phyloP scores from a whole-genome alignment of 2,797 vertebrate species.

The Lithobates pipiens region DNA sequence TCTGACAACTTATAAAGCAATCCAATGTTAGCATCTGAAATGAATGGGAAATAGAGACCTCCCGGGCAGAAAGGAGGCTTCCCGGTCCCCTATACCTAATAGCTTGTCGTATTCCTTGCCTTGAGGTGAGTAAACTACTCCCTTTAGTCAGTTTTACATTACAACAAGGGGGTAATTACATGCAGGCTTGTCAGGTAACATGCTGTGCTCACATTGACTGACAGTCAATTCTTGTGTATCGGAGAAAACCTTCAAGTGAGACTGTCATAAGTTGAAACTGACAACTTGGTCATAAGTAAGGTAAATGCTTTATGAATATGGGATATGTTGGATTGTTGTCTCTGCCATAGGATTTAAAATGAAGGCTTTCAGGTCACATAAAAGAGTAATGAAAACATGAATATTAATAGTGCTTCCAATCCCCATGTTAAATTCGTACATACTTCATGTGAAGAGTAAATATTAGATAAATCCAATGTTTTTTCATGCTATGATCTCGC shows the following conservation, averaged over 20 bases:
- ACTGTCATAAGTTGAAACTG: conserved; percentile 13
- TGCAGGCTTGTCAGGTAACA: conserved; percentile 32
- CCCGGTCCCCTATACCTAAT: conserved; percentile 18
- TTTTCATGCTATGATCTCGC: not conserved
- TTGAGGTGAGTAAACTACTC: conserved; percentile 24
- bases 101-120: conserved; percentile 25
- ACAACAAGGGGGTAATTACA: conserved; percentile 48
- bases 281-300: not conserved
- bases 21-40: not conserved
- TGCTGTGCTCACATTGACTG: conserved; percentile 33
- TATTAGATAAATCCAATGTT: not conserved
- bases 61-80: conserved; percentile 2
- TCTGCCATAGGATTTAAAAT: not conserved
- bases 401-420: not conserved
- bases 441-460: not conserved
- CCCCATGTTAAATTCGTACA: not conserved
- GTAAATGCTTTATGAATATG: conserved; percentile 11
- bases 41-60: conserved; percentile 18
- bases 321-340: not conserved
- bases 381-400: not conserved
- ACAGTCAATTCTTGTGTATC: conserved; percentile 25
- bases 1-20: conserved; percentile 27
- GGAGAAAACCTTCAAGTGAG: conserved; percentile 25
- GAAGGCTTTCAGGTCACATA: not conserved
- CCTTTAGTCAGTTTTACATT: conserved; percentile 37